These are phyloP conservation scores for Eospalax fontanierii DNA, from an alignment of 2,797 vertebrate species.

Conservation along the genomic window DNA sequence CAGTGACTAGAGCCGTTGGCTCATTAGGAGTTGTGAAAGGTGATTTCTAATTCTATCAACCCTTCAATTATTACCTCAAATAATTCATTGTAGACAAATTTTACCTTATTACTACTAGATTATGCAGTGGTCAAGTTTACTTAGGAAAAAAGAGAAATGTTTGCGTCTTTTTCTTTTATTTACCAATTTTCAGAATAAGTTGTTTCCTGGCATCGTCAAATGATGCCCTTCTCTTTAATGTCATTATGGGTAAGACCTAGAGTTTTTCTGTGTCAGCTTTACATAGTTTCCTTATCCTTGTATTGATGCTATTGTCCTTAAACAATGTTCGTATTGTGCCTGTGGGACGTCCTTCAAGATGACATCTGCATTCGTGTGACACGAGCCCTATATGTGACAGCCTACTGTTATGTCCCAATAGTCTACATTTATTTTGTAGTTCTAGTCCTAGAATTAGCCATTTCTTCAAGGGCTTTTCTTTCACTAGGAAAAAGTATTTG, in stretches of 20 bases:
- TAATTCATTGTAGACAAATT: conserved; percentile 52
- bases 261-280: conserved; percentile 45
- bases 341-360: not conserved
- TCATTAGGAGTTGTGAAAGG: conserved; percentile 13
- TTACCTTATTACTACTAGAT: not conserved
- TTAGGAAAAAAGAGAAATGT: conserved; percentile 46
- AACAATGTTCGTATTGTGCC: not conserved
- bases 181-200: conserved; percentile 45
- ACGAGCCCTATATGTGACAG: not conserved
- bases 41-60: conserved; percentile 1
- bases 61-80: conserved; percentile 30
- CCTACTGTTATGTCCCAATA: not conserved
- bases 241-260: conserved; percentile 18
- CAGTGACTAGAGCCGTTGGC: not conserved
- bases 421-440: conserved; percentile 41
- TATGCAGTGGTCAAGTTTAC: not conserved
- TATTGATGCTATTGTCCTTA: conserved; percentile 28
- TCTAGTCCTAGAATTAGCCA: not conserved
- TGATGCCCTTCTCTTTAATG: conserved; percentile 17
- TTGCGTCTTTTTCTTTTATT: conserved; percentile 48
- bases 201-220: conserved; percentile 5
- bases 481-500: conserved; percentile 15
- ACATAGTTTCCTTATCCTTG: not conserved
- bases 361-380: conserved; percentile 9
- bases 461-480: conserved; percentile 45